phyloP scores from a whole-genome alignment of 2,797 vertebrate genomes.

The Artibeus jamaicensis region DNA sequence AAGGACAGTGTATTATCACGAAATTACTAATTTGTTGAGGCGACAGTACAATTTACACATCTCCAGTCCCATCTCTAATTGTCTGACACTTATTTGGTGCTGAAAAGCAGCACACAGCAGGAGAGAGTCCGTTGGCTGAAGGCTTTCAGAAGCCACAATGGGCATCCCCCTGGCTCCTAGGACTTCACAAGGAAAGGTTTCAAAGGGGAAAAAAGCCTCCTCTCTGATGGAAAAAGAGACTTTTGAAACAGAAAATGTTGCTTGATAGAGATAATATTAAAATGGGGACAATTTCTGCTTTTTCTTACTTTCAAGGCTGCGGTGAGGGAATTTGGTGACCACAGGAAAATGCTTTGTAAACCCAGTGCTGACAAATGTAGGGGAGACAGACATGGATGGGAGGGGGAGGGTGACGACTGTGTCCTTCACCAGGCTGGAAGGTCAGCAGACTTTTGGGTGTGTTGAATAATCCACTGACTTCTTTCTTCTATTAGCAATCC shows the following conservation, averaged over 20 bases:
- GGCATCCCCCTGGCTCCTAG: neutral
- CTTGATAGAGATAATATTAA: conserved; percentile 59
- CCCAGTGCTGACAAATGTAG: neutral
- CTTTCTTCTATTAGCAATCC: neutral
- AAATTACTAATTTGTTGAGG: conserved; percentile 83
- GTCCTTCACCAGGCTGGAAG: neutral
- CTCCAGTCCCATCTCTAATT: conserved; percentile 82
- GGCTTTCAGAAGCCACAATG: conserved; percentile 56
- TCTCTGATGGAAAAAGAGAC: neutral
- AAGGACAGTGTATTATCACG: conserved; percentile 81
- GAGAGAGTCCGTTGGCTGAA: conserved; percentile 10
- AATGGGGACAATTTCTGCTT: conserved; percentile 33
- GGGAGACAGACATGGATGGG: rapidly evolving
- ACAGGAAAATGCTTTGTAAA: conserved; percentile 5
- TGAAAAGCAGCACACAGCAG: conserved; percentile 78
- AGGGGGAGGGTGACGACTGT: too few relatives aligned
- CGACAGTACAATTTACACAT: conserved; percentile 81
- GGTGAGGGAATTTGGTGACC: conserved; percentile 20
- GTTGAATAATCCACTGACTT: neutral
- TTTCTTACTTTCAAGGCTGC: neutral
- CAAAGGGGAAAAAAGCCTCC: neutral
- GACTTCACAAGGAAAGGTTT: conserved; percentile 19
- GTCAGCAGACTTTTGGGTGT: neutral
- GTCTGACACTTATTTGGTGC: conserved; percentile 81
- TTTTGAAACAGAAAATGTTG: conserved; percentile 43